A percentile compares a stretch with the other conserved stretches of the same genome.
These are phyloP conservation scores for Gasterosteus aculeatus DNA, from an alignment of 2,113 vertebrate genomes.

Conservation along the genomic window DNA sequence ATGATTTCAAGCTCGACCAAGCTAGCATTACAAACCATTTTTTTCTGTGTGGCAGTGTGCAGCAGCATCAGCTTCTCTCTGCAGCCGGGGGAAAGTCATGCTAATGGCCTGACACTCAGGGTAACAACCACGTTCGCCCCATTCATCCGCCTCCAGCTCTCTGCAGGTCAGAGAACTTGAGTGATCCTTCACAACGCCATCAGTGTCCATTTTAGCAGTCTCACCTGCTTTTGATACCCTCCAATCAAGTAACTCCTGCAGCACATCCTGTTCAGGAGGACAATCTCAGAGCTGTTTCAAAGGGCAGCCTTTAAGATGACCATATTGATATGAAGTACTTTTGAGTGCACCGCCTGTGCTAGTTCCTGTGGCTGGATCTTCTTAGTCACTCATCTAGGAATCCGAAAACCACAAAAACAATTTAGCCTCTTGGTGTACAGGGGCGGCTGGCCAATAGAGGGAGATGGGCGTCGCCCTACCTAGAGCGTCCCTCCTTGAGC, in stretches of 20 bases:
- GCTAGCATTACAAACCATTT: neutral
- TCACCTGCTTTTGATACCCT: conserved; percentile 25
- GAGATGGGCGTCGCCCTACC: no score
- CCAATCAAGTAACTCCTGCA: conserved; percentile 16
- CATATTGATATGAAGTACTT: neutral
- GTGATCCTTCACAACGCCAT: conserved; percentile 23
- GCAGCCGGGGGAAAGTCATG: neutral
- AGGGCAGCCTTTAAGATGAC: neutral
- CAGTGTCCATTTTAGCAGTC: conserved; percentile 26
- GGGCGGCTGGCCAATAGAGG: no score
- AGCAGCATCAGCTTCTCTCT: conserved; percentile 1
- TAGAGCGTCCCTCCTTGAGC: no score
- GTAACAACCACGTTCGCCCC: conserved; percentile 10
- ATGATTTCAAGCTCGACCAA: conserved; percentile 4
- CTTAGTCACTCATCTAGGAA: neutral
- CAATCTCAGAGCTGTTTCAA: neutral
- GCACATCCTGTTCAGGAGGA: neutral
- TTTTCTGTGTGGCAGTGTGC: neutral
- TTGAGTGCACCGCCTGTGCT: neutral
- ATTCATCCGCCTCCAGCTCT: conserved; percentile 24
- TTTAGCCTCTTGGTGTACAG: neutral
- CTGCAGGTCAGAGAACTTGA: conserved; percentile 25
- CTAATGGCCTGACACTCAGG: conserved; percentile 24
- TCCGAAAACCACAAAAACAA: neutral
- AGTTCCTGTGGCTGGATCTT: neutral